Evolutionary conservation across 64 coral and sea anemone genomes (phyloP).

Genomic region (Montipora efflorescens): DNA sequence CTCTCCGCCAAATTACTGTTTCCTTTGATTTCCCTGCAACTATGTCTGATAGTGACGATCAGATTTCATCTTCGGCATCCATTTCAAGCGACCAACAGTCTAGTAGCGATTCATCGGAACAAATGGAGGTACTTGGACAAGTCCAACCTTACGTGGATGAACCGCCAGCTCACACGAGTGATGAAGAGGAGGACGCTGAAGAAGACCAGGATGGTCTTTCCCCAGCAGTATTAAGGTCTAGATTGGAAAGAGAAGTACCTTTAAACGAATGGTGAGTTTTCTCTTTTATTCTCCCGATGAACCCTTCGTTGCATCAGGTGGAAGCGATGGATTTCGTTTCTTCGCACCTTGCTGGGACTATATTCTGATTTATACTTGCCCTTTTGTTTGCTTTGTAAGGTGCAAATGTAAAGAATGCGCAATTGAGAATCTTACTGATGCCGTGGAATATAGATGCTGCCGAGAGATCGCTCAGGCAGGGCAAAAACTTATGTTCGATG

Average conservation of each 20-base stretch:
- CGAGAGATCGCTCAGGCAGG: constrained; percentile 4
- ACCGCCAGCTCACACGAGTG: constrained; percentile 63
- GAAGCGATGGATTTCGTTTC: background rate
- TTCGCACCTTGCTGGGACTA: background rate
- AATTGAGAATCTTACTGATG: constrained; percentile 14
- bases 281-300: background rate
- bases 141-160: constrained; percentile 50
- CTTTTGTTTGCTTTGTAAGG: background rate
- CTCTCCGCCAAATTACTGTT: background rate
- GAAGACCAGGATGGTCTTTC: constrained; percentile 66
- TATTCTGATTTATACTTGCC: background rate
- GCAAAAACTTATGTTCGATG: constrained; percentile 29
- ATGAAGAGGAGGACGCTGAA: constrained; percentile 29
- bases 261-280: constrained; percentile 50
- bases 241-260: constrained; percentile 45
- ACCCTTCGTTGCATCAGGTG: background rate
- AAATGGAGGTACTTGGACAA: constrained; percentile 7
- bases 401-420: constrained; percentile 60
- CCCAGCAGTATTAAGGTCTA: constrained; percentile 37
- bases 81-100: background rate
- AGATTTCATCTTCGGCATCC: background rate
- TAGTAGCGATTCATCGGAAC: background rate
- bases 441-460: constrained; percentile 45
- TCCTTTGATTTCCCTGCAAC: background rate
- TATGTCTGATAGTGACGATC: background rate